Base-by-base conservation (phyloP, 2,888 invertebrate genomes). In the Sarcophaga subvicina region DNA sequence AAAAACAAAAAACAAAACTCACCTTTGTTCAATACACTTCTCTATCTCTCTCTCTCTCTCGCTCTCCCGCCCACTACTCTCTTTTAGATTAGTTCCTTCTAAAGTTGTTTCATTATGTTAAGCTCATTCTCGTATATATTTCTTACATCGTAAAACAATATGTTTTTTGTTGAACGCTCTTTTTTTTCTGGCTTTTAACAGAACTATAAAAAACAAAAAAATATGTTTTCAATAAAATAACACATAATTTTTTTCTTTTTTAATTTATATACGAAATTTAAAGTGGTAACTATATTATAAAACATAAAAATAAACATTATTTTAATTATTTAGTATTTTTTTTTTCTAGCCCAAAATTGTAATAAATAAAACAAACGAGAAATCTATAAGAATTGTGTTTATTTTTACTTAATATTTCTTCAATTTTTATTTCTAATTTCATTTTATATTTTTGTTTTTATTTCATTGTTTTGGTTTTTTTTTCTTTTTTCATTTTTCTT, bases 361-460 rank as follows among this genome's bases (percentile, higher is more conserved):
- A 54, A 37, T 37, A 37, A 87, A 87, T 83, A 84, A 87, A 77
- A 84, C 87, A 64, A 80, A 83, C 64, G 54, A 75, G 62, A 81
- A 37, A 84, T 87, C 75, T 81, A 87, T 78, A 81, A 79, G 80
- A 87, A 70, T 76, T 84, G 87, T 76, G 78, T 84, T 86, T 86
- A 80, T 87, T 87, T 82, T 66, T 45, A 79, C 27, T 69, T 78
- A 70, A 60, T 49, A 62, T 27, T 37, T 37, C 2, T 37, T 37
- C 8, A 37, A 10, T 37, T 37, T 37, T 37, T 37, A 37, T 37
- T 37, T 8, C 37, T 37, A 37, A 37, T 37, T 37, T 37, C 37
- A 37, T 37, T 37, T 37, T 37, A 37, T 37, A 37, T 37, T 37
- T 37, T 37, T 37, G 8, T 75, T 22, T 27, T 75, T 69, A 49